A percentile compares a stretch with the other conserved stretches of the same genome.
Conservation (phyloP, 2,113 vertebrate genomes). For the Acrocephalus arundinaceus region DNA sequence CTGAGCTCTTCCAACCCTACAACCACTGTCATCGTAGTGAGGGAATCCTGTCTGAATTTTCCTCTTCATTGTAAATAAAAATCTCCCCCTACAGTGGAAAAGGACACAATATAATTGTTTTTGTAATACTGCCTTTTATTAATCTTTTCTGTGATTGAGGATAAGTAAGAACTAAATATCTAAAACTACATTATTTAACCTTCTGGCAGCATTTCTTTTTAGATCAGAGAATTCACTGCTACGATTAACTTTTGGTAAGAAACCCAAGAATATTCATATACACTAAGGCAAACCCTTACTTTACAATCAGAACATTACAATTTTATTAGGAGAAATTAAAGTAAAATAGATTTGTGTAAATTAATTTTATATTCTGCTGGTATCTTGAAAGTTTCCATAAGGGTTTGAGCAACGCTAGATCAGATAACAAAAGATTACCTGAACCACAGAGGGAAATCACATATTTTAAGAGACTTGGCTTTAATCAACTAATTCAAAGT, state of each 20-base stretch:
- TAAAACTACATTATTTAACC: background rate
- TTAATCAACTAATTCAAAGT: slow-evolving; percentile 35
- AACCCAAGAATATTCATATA: background rate
- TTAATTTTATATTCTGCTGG: slow-evolving; percentile 3
- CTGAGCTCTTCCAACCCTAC: background rate
- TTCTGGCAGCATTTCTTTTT: background rate
- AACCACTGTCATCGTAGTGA: background rate
- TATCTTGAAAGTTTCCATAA: background rate
- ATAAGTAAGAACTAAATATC: background rate
- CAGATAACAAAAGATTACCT: slow-evolving; percentile 44
- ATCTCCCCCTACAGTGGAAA: background rate
- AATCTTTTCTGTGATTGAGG: background rate
- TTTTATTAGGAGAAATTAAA: background rate
- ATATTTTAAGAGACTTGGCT: slow-evolving; percentile 11
- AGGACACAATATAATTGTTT: background rate
- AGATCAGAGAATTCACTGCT: background rate
- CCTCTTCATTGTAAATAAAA: background rate
- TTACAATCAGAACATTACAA: background rate
- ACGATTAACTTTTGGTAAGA: background rate
- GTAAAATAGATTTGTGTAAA: background rate
- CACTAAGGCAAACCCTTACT: background rate
- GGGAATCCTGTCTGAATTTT: background rate
- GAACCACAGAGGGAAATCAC: slow-evolving; percentile 17
- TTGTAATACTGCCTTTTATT: background rate
- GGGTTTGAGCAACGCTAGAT: background rate